Evolutionary conservation across 2,797 vertebrate genomes (phyloP).

Genomic region (Tachyglossus aculeatus): DNA sequence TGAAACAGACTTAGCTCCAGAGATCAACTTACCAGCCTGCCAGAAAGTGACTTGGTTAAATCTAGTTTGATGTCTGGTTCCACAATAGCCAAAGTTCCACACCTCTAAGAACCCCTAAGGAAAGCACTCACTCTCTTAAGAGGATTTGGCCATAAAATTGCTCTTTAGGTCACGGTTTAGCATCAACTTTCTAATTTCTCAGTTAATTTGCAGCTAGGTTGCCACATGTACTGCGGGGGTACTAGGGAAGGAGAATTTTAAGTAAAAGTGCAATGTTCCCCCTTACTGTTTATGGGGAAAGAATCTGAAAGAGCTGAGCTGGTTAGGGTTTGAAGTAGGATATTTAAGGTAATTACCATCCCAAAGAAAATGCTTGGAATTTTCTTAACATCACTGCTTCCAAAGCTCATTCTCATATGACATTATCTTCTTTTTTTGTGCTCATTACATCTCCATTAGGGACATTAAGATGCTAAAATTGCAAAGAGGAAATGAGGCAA

Average conservation of each 20-base stretch:
- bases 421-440: not conserved
- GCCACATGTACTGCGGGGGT: not conserved
- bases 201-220: conserved; percentile 4
- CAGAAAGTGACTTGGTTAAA: conserved; percentile 46
- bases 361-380: not conserved
- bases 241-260: not conserved
- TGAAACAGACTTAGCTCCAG: conserved; percentile 48
- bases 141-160: conserved; percentile 25
- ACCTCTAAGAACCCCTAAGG: conserved; percentile 51
- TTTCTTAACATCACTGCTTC: not conserved
- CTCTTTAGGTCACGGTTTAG: conserved; percentile 49
- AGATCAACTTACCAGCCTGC: conserved; percentile 15
- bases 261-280: not conserved
- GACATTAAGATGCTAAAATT: no score
- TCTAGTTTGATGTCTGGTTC: conserved; percentile 39
- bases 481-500: no score
- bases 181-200: conserved; percentile 47
- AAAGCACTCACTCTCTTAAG: conserved; percentile 25
- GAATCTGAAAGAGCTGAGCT: not conserved
- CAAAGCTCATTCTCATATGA: not conserved
- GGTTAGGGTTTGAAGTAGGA: not conserved
- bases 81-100: conserved; percentile 16
- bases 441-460: not conserved
- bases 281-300: not conserved
- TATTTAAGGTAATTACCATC: not conserved